Evolutionary conservation across 2,797 vertebrate genomes (phyloP).

Genomic region (Chanos chanos): DNA sequence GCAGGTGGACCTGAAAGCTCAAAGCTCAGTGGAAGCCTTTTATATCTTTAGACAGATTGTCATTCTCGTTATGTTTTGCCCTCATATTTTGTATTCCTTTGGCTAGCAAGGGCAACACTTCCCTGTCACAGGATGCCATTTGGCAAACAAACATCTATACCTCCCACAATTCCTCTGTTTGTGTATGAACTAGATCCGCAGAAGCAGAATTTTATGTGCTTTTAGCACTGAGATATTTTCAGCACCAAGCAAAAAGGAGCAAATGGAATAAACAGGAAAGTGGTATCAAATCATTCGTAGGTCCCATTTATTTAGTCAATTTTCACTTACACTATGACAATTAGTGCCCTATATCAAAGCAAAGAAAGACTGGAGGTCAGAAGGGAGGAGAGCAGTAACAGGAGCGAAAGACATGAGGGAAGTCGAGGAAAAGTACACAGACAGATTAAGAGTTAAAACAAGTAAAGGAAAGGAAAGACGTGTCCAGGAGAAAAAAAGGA

Average conservation of each 20-base stretch:
- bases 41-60: constrained; percentile 14
- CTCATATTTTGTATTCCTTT: constrained; percentile 4
- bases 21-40: constrained; percentile 6
- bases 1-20: neutral
- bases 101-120: neutral
- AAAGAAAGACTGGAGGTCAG: no score
- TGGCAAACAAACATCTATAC: constrained; percentile 1
- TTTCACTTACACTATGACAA: no score
- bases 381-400: no score
- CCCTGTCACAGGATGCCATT: constrained; percentile 14
- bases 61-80: neutral
- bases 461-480: no score
- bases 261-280: neutral
- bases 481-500: no score
- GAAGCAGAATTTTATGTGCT: no score
- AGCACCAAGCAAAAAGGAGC: neutral
- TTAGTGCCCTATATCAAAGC: no score
- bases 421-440: neutral
- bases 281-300: no score
- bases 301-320: no score
- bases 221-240: neutral
- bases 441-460: neutral
- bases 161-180: neutral
- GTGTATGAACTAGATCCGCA: neutral
- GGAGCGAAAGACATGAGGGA: neutral